Conservation (phyloP, 2,113 vertebrate species). For the Vidua chalybeata region DNA sequence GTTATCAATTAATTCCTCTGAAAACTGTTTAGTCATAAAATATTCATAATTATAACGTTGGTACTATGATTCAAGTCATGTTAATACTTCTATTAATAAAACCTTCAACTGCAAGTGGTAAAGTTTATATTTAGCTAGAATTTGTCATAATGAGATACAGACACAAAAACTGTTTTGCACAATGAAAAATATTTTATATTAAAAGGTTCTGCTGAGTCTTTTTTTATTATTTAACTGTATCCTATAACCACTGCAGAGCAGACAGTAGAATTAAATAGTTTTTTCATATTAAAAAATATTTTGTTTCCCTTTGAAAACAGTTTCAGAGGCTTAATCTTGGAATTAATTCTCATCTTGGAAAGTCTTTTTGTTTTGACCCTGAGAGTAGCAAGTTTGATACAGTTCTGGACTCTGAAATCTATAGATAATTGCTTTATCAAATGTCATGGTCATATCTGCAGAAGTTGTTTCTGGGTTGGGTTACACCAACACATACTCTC, state of each 20-base stretch:
- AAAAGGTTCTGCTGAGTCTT: not conserved
- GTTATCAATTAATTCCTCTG: slow-evolving; percentile 6
- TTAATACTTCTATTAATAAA: not conserved
- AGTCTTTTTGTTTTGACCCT: not conserved
- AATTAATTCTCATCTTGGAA: not conserved
- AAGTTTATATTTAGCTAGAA: not conserved
- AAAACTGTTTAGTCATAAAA: slow-evolving; percentile 30
- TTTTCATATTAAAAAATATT: not conserved
- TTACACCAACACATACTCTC: not conserved
- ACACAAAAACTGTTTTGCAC: not conserved
- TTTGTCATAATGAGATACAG: not conserved
- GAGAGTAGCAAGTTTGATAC: not conserved
- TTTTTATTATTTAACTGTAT: not conserved
- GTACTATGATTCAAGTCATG: not conserved
- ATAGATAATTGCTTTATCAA: not conserved
- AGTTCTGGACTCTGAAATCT: not conserved
- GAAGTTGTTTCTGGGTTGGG: not conserved
- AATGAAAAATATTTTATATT: not conserved
- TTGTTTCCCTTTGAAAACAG: not conserved
- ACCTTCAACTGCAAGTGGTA: not conserved
- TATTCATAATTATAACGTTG: not conserved
- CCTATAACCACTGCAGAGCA: not conserved
- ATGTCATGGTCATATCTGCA: not conserved
- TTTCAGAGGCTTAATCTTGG: not conserved
- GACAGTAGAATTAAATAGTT: not conserved